Percentiles rank a stretch among this genome's conserved stretches.
phyloP scores from a whole-genome alignment of 2,797 vertebrate genomes.

The Takifugu ocellatus region DNA sequence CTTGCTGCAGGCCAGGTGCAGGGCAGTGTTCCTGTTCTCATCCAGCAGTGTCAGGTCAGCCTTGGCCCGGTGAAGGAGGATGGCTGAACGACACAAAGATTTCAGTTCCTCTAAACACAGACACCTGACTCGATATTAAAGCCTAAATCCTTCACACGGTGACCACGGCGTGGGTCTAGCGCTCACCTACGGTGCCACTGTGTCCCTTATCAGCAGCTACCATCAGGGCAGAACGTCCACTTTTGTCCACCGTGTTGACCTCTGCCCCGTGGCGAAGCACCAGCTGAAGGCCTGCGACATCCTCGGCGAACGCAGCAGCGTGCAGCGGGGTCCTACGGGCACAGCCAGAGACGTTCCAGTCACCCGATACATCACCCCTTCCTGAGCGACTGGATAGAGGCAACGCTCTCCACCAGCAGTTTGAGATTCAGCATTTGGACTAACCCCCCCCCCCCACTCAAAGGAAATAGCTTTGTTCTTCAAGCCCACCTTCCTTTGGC shows the following conservation, averaged over 20 bases:
- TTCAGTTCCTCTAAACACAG: constrained; percentile 44
- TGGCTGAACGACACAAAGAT: constrained; percentile 55
- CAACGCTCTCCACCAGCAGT: too few relatives aligned
- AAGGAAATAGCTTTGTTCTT: neutral
- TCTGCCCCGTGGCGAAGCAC: constrained; percentile 88
- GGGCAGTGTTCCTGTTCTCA: constrained; percentile 95
- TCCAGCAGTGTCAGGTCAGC: constrained; percentile 94
- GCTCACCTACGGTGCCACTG: constrained; percentile 87
- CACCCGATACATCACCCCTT: too few relatives aligned
- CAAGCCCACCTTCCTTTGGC: constrained; percentile 92
- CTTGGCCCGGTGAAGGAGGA: constrained; percentile 91
- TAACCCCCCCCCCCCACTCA: neutral
- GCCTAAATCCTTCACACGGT: neutral
- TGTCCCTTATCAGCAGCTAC: constrained; percentile 92
- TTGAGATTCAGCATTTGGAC: neutral
- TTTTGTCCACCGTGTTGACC: constrained; percentile 85
- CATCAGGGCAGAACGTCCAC: constrained; percentile 91
- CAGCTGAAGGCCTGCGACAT: constrained; percentile 88
- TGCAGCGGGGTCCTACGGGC: constrained; percentile 88
- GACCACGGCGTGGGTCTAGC: neutral
- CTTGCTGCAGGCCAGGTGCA: constrained; percentile 98
- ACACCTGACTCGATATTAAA: neutral
- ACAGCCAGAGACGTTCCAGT: constrained; percentile 1
- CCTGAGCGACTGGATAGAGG: too few relatives aligned
- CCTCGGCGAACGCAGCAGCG: constrained; percentile 92